Base-by-base conservation (phyloP, 2,113 vertebrate species). In the Tychaedon coryphoeus region DNA sequence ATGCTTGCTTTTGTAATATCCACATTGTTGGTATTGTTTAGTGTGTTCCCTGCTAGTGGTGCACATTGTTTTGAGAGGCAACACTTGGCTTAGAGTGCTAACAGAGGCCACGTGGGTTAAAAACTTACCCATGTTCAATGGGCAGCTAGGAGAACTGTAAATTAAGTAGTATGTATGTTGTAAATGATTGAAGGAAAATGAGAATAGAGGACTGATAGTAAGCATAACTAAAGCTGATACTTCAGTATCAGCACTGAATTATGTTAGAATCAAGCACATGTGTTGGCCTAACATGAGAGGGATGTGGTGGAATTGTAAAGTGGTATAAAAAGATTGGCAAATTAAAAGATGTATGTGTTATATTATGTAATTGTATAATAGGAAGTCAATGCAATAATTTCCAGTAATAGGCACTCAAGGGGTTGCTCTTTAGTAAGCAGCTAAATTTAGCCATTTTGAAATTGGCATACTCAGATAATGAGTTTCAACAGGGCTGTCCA, bases 401-500 rank as follows among this genome's bases (percentile, higher is more conserved):
- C 36, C 20, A 62, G 54, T 90, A 88, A 73, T 61, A 73, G 78
- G 47, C 36, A 92, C 51, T 94, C 42, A 70, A 90, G 72, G 67
- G 29, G 14, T 88, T 86, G 82, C 42, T 93, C 67, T 88, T 93
- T 70, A 88, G n/a, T 71, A 77, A 73, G 26, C 12, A 25, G 47
- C 50, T 95, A 86, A 92, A 95, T 95, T 90, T 94, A 94, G 75
- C 78, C 20, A 82, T 90, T 93, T 94, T 86, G 66, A 66, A 93
- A 74, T 86, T 90, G 54, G 58, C 8, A 0, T 70, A 38, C 42
- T 67, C 31, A 74, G 67, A 62, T 94, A 90, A 92, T 94, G 92
- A 93, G 50, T 73, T 94, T 93, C 82, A 94, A 66, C 45, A 90
- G 34, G 61, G 18, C 56, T 95, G 51, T 77, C 95, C 96, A 92